Evolutionary conservation across 2,113 vertebrate species (phyloP).

Genomic region (Anoura caudifer): DNA sequence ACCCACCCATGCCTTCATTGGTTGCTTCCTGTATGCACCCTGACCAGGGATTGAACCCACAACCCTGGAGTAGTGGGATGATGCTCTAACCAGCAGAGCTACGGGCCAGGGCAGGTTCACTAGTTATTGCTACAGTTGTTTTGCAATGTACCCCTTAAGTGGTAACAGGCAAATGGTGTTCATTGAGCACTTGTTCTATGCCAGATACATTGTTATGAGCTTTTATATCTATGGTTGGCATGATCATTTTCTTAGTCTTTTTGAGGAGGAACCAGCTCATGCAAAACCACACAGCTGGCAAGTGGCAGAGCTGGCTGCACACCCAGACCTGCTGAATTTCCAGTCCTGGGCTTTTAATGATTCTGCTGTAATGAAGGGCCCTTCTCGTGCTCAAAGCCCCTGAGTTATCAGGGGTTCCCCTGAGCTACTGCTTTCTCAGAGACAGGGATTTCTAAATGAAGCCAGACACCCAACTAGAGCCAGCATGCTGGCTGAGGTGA

Average conservation of each 20-base stretch:
- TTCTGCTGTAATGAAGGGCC: background rate
- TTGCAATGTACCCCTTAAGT: background rate
- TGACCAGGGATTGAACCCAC: too few relatives aligned
- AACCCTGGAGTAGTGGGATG: too few relatives aligned
- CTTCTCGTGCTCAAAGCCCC: background rate
- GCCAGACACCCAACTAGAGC: fast-evolving
- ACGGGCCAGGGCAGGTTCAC: background rate
- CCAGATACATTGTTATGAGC: too few relatives aligned
- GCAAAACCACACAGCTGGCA: background rate
- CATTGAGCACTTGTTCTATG: background rate
- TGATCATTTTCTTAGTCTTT: background rate
- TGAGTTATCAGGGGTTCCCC: background rate
- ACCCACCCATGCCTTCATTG: too few relatives aligned
- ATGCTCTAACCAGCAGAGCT: too few relatives aligned
- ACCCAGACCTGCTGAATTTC: fast-evolving
- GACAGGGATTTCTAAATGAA: background rate
- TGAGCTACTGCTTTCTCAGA: background rate
- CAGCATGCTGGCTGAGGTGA: fast-evolving
- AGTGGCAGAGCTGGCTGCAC: background rate
- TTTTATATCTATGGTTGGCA: background rate
- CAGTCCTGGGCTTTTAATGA: background rate
- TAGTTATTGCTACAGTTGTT: background rate
- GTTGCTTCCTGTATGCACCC: too few relatives aligned
- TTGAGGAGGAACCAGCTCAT: background rate
- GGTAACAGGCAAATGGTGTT: background rate